Percentiles rank a stretch among this genome's conserved stretches.
These are phyloP conservation scores for Atethmia centrago DNA, from an alignment of 2,888 invertebrate genomes.

Conservation along the genomic window DNA sequence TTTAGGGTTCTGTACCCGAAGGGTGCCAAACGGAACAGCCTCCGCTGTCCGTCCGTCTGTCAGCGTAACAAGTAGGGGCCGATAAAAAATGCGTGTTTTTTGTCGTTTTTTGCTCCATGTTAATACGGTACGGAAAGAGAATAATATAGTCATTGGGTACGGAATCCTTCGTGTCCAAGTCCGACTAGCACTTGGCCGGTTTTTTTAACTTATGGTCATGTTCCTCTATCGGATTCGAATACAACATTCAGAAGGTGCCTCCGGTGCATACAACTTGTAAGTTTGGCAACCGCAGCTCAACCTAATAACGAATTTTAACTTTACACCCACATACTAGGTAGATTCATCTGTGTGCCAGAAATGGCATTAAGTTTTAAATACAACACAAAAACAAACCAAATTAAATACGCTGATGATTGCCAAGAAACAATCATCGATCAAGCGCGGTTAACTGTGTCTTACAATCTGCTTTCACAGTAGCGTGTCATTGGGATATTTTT, in stretches of 20 bases:
- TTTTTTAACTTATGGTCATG: no score
- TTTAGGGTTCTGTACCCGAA: no score
- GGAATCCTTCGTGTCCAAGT: no score
- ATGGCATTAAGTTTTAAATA: conserved; percentile 3
- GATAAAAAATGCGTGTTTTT: no score
- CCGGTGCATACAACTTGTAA: neutral
- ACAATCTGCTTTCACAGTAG: conserved; percentile 52
- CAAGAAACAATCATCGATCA: conserved; percentile 52
- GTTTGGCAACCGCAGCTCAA: neutral
- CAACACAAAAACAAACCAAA: conserved; percentile 11
- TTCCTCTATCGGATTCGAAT: neutral
- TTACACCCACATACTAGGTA: no score
- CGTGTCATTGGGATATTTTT: conserved; percentile 58
- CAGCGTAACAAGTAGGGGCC: no score
- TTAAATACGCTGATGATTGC: conserved; percentile 27
- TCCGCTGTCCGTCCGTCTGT: no score
- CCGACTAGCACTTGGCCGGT: neutral
- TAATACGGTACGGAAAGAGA: no score
- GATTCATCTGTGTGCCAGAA: conserved; percentile 7
- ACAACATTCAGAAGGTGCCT: neutral
- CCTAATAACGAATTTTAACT: neutral
- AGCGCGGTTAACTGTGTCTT: conserved; percentile 43
- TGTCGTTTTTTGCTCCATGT: no score
- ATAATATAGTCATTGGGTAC: no score
- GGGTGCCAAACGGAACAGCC: no score